Percentiles rank a stretch among this genome's conserved stretches.
phyloP scores from a whole-genome alignment of 2,888 invertebrate species.

The Synergus laeviventris region DNA sequence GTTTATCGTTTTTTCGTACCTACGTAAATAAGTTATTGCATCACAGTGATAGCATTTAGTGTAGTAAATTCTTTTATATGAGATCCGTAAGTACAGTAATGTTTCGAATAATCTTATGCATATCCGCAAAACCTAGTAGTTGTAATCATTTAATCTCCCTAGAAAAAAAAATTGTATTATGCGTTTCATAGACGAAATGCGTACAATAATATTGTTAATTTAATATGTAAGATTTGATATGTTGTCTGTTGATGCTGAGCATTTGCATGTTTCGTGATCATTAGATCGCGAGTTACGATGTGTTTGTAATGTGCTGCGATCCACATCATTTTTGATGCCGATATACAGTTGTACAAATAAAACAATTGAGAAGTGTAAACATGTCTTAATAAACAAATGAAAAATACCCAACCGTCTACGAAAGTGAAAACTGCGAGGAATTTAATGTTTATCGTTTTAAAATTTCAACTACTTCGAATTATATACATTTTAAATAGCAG shows the following conservation, averaged over 20 bases:
- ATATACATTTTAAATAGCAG: not conserved
- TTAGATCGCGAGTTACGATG: not conserved
- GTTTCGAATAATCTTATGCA: conserved; percentile 26
- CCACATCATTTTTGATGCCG: conserved; percentile 35
- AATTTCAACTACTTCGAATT: no score
- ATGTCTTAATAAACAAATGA: conserved; percentile 15
- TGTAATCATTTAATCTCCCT: conserved; percentile 20
- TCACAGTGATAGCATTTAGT: conserved; percentile 52
- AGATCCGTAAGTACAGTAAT: conserved; percentile 41
- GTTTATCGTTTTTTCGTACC: conserved; percentile 27
- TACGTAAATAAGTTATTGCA: conserved; percentile 30
- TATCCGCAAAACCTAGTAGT: conserved; percentile 35
- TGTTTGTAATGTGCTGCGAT: conserved; percentile 32
- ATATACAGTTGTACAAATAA: conserved; percentile 40
- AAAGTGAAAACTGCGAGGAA: not conserved
- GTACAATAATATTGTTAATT: conserved; percentile 15
- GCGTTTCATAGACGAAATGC: conserved; percentile 9
- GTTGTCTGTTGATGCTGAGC: conserved; percentile 32
- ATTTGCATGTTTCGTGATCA: conserved; percentile 37
- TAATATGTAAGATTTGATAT: conserved; percentile 36
- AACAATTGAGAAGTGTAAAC: conserved; percentile 26
- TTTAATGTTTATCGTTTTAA: no score
- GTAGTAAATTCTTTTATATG: conserved; percentile 52
- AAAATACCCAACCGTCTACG: not conserved
- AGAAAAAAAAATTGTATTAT: conserved; percentile 13